A percentile compares a stretch with the other conserved stretches of the same genome.
Conservation (phyloP, 1,140 invertebrate genomes). For the Thaumatotibia leucotreta region DNA sequence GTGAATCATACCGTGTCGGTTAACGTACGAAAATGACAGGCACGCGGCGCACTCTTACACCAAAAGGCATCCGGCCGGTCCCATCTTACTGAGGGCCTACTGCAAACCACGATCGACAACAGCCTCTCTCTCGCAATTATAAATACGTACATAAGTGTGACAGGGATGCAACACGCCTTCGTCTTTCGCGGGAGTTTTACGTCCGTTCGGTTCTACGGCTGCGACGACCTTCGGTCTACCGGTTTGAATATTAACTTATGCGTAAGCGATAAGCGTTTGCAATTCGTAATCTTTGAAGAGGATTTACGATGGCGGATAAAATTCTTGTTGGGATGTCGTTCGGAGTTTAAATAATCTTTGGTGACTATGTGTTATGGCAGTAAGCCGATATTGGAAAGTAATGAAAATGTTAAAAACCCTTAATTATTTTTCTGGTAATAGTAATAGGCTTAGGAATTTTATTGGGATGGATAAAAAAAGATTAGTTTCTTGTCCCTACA, state of each 20-base stretch:
- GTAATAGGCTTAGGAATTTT: no score
- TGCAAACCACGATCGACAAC: no score
- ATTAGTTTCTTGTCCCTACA: no score
- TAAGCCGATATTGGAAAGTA: not conserved
- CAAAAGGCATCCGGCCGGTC: not conserved
- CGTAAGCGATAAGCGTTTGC: slow-evolving; percentile 5
- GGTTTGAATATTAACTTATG: slow-evolving; percentile 19
- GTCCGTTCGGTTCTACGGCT: not conserved
- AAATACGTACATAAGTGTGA: no score
- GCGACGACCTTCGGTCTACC: slow-evolving; percentile 38
- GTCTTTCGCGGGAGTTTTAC: no score
- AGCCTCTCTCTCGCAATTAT: no score
- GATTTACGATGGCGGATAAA: not conserved
- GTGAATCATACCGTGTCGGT: slow-evolving; percentile 46
- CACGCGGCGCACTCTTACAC: slow-evolving; percentile 15
- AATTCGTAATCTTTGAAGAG: not conserved
- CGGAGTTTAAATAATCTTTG: not conserved
- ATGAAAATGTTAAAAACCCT: not conserved
- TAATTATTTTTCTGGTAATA: not conserved
- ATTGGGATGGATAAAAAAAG: no score
- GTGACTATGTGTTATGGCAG: not conserved
- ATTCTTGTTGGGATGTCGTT: not conserved
- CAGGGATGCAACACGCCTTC: no score
- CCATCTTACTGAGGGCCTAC: not conserved
- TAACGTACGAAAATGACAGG: slow-evolving; percentile 43